Evolutionary conservation across 2,797 vertebrate species (phyloP).

Genomic region (Melopsittacus undulatus): DNA sequence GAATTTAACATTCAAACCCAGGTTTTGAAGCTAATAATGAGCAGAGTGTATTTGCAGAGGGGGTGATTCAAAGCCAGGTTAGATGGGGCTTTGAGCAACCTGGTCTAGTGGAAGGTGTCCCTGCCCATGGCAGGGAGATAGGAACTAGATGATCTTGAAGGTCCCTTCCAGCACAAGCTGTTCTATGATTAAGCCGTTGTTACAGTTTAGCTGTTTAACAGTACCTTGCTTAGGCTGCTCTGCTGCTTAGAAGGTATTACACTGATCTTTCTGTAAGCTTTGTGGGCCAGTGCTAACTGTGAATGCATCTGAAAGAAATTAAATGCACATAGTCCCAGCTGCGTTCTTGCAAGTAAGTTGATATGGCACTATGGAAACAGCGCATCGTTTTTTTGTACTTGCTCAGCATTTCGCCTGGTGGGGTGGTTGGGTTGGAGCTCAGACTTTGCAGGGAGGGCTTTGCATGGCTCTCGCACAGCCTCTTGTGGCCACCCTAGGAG

Average conservation of each 20-base stretch:
- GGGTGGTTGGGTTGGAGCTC: background rate
- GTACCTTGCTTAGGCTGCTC: background rate
- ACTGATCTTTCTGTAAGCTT: background rate
- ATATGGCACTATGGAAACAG: background rate
- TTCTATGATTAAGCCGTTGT: background rate
- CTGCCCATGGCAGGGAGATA: background rate
- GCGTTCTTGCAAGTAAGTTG: background rate
- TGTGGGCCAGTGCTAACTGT: background rate
- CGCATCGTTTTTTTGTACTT: fast-evolving
- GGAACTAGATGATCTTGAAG: background rate
- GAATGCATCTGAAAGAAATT: background rate
- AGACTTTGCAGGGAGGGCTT: background rate
- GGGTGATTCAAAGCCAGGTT: background rate
- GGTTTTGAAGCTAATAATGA: background rate
- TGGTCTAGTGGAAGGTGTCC: background rate
- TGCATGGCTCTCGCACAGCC: constrained; percentile 33
- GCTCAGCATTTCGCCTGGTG: background rate
- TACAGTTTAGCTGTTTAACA: background rate
- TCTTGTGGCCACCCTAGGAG: constrained; percentile 29
- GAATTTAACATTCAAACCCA: background rate
- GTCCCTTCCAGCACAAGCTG: background rate
- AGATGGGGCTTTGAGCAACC: background rate
- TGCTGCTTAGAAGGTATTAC: background rate
- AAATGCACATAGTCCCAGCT: background rate
- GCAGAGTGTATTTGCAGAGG: background rate